These are phyloP conservation scores for Drosophila nigrodunni DNA, from an alignment of 1,140 invertebrate species.

Conservation along the genomic window DNA sequence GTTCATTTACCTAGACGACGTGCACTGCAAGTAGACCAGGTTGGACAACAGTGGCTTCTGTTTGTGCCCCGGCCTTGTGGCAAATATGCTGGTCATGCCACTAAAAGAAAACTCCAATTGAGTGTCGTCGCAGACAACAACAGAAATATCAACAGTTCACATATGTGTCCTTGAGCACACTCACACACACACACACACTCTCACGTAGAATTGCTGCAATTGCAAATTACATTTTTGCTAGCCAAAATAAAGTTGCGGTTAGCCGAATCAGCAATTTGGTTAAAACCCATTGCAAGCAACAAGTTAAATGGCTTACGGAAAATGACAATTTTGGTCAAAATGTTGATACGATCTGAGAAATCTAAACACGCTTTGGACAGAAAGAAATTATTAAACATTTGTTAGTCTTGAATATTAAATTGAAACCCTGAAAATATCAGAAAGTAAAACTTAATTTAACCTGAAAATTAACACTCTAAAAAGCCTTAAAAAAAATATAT, in stretches of 20 bases:
- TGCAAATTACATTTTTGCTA: slow-evolving; percentile 49
- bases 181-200: not conserved
- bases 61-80: slow-evolving; percentile 9
- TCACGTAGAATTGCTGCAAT: not conserved
- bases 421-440: too few species aligned
- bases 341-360: not conserved
- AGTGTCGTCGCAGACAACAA: slow-evolving; percentile 31
- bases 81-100: slow-evolving; percentile 41
- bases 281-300: slow-evolving; percentile 28
- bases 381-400: too few species aligned
- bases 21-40: slow-evolving; percentile 50
- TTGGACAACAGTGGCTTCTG: slow-evolving; percentile 24
- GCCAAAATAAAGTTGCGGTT: slow-evolving; percentile 17
- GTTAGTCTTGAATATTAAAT: too few species aligned
- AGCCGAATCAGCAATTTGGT: slow-evolving; percentile 21
- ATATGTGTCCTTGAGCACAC: slow-evolving; percentile 21
- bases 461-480: too few species aligned
- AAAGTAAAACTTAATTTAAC: too few species aligned
- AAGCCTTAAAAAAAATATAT: too few species aligned
- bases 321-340: slow-evolving; percentile 3
- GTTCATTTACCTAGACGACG: slow-evolving; percentile 77
- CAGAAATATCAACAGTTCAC: slow-evolving; percentile 36
- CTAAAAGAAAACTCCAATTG: slow-evolving; percentile 68
- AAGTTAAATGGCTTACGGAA: slow-evolving; percentile 6
- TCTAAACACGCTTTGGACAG: not conserved